Evolutionary conservation across 2,797 vertebrate species (phyloP).

Genomic region (Sebastolobus alascanus): DNA sequence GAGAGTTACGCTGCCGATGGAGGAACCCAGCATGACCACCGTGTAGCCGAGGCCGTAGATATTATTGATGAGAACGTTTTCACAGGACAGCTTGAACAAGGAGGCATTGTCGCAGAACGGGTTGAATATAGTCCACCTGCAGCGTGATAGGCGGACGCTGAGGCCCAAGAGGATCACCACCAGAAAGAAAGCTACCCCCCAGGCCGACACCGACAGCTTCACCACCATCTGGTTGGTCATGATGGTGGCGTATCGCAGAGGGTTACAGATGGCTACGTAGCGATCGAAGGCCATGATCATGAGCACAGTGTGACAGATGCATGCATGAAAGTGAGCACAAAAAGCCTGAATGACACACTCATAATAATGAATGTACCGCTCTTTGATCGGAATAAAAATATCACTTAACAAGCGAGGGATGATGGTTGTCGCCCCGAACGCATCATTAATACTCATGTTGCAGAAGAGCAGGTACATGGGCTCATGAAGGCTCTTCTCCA

Average conservation of each 20-base stretch:
- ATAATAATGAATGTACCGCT: no score
- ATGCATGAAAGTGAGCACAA: no score
- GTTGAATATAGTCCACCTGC: constrained; percentile 43
- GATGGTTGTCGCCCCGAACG: no score
- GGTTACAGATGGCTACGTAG: constrained; percentile 85
- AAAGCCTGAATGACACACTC: no score
- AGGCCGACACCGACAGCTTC: constrained; percentile 60
- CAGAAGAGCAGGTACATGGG: no score
- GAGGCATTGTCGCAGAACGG: no score
- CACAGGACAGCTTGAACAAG: no score
- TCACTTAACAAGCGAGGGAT: no score
- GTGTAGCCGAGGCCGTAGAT: constrained; percentile 73
- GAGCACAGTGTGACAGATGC: no score
- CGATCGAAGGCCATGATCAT: not conserved
- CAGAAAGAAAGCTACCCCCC: constrained; percentile 60
- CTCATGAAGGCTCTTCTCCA: no score
- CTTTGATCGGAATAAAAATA: no score
- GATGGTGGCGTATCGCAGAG: constrained; percentile 78
- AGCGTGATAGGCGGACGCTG: constrained; percentile 80
- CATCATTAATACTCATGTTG: no score
- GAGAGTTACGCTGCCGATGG: constrained; percentile 65
- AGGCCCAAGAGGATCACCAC: constrained; percentile 76
- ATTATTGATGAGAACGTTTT: constrained; percentile 30
- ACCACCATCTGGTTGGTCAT: constrained; percentile 78
- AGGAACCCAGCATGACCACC: constrained; percentile 49